These are phyloP conservation scores for Trachelus tabidus DNA, from an alignment of 2,888 invertebrate genomes.

Conservation along the genomic window DNA sequence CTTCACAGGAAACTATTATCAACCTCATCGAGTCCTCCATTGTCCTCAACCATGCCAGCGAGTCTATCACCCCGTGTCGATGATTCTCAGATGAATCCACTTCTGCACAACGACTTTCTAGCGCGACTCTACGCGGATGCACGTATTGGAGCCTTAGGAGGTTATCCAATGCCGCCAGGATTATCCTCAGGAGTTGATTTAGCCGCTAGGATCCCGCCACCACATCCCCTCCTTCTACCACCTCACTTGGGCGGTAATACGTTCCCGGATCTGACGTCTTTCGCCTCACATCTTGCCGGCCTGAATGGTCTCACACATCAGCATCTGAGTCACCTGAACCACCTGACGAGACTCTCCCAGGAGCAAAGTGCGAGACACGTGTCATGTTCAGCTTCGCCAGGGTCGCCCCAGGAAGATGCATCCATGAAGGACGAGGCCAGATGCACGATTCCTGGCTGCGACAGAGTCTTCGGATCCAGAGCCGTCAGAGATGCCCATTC, in stretches of 20 bases:
- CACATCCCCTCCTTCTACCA: conserved; percentile 72
- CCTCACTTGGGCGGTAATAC: conserved; percentile 70
- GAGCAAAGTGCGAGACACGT: conserved; percentile 40
- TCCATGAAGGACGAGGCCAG: conserved; percentile 72
- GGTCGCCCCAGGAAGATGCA: conserved; percentile 35
- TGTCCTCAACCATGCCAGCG: conserved; percentile 67
- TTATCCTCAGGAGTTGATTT: conserved; percentile 49
- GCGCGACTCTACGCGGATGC: conserved; percentile 82
- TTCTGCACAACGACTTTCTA: conserved; percentile 83
- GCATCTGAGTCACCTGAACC: conserved; percentile 51
- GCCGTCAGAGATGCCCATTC: conserved; percentile 83
- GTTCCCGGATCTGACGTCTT: conserved; percentile 69
- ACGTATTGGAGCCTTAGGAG: conserved; percentile 54
- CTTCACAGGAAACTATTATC: conserved; percentile 90
- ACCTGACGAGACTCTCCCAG: conserved; percentile 50
- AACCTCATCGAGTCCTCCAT: conserved; percentile 72
- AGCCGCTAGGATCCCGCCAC: conserved; percentile 66
- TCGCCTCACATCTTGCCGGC: conserved; percentile 57
- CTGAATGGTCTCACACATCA: conserved; percentile 67
- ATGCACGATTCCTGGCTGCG: conserved; percentile 82
- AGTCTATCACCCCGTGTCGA: conserved; percentile 69
- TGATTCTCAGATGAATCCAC: conserved; percentile 66
- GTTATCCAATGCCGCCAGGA: conserved; percentile 67
- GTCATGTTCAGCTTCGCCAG: conserved; percentile 32
- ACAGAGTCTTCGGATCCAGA: conserved; percentile 81